Base-by-base conservation (phyloP, 2,888 invertebrate genomes). In the Cephus runcator region DNA sequence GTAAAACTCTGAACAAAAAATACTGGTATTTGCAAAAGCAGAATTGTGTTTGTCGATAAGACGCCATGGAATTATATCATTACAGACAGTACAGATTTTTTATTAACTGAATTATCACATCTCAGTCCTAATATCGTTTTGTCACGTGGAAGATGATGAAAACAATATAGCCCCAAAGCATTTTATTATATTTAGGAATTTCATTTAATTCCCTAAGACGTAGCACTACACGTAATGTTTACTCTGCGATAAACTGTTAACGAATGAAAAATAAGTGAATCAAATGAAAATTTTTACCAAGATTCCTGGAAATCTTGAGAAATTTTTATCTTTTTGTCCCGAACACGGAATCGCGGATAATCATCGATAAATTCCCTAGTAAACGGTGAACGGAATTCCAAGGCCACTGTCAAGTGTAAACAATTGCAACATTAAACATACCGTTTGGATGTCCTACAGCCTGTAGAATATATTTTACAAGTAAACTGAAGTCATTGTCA, bases 331-430 rank as follows among this genome's bases (percentile, higher is more conserved):
- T 12, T 56, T 9, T 56, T 23, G 6, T 23, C 56, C 23, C 56
- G 56, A 56, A 56, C 56, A 56, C 56, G 56, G 56, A 56, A 56
- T 56, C 56, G 23, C 56, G 23, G 56, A 56, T 56, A 56, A 56
- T 56, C 23, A 56, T 2, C 31, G 71, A 71, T 71, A 71, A 71
- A 71, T 56, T 56, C 56, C 9, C 56, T 56, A 23, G 56, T 34
- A 34, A 71, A 71, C 71, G 71, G 71, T 71, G 71, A 71, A 71
- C 71, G 33, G 71, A 71, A 71, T 71, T 33, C 71, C 12, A 71
- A 71, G 71, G 71, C 71, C 71, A 71, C 33, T 71, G 71, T 71
- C 71, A 71, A 71, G 71, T 33, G 71, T 34, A 71, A 31, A 33
- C 33, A 23, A 56, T 56, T 56, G 23, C 56, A 56, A 56, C 56